These are phyloP conservation scores for Aphodius granarius DNA, from an alignment of 2,888 invertebrate genomes.

Conservation along the genomic window DNA sequence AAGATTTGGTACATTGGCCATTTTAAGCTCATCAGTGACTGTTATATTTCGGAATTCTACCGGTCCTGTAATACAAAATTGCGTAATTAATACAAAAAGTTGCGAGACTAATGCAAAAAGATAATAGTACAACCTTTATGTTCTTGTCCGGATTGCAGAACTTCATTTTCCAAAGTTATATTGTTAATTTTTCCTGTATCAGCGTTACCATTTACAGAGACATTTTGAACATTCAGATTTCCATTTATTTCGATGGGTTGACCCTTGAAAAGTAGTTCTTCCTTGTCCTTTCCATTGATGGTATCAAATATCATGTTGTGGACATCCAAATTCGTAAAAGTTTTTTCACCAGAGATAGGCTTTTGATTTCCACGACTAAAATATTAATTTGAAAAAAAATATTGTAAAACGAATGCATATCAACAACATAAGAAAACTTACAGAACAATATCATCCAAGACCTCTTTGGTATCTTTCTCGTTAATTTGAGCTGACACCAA, in stretches of 20 bases:
- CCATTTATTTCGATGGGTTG: slow-evolving; percentile 6
- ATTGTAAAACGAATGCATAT: no score
- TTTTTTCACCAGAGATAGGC: slow-evolving; percentile 42
- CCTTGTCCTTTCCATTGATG: slow-evolving; percentile 40
- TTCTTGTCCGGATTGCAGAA: background rate
- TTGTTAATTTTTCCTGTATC: slow-evolving; percentile 30
- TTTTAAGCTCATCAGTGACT: background rate
- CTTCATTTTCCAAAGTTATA: slow-evolving; percentile 18
- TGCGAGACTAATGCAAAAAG: background rate
- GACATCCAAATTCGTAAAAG: slow-evolving; percentile 41
- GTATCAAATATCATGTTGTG: slow-evolving; percentile 41
- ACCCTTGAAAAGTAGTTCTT: background rate
- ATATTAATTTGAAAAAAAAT: background rate
- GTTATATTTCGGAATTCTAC: background rate
- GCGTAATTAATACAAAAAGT: background rate
- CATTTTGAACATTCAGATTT: slow-evolving; percentile 35
- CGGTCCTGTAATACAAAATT: background rate
- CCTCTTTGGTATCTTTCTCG: background rate
- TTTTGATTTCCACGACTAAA: slow-evolving; percentile 14
- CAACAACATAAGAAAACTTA: slow-evolving; percentile 15
- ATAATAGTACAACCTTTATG: background rate
- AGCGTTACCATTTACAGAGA: slow-evolving; percentile 18
- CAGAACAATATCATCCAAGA: slow-evolving; percentile 20
- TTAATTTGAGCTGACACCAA: background rate
- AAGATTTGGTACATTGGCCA: background rate